phyloP scores from a whole-genome alignment of 1,140 invertebrate genomes.

The Saccostrea echinata region DNA sequence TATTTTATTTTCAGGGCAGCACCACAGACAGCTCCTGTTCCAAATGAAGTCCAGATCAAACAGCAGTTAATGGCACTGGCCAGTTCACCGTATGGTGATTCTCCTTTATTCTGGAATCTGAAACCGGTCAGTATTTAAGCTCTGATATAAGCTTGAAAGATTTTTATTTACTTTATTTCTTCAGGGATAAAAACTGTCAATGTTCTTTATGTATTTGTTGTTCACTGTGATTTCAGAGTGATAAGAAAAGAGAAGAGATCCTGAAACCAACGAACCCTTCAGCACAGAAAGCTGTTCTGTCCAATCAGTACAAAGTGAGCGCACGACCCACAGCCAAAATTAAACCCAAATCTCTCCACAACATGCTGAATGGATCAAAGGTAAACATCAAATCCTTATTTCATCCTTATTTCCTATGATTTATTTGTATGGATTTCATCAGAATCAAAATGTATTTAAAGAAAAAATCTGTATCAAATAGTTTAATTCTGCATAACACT shows the following conservation, averaged over 20 bases:
- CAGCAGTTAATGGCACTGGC: slow-evolving; percentile 87
- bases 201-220: slow-evolving; percentile 9
- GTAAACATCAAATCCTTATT: slow-evolving; percentile 54
- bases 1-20: slow-evolving; percentile 58
- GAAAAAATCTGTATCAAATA: neutral
- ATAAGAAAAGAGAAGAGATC: slow-evolving; percentile 85
- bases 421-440: neutral
- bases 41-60: slow-evolving; percentile 72
- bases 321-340: slow-evolving; percentile 83
- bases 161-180: neutral
- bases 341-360: slow-evolving; percentile 81
- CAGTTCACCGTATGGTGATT: slow-evolving; percentile 89
- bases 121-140: slow-evolving; percentile 81
- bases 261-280: slow-evolving; percentile 87
- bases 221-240: slow-evolving; percentile 61
- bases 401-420: neutral
- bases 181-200: too few species aligned
- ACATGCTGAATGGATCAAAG: slow-evolving; percentile 73
- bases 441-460: neutral
- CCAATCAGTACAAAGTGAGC: slow-evolving; percentile 85
- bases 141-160: neutral
- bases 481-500: neutral
- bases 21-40: slow-evolving; percentile 63
- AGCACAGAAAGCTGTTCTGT: slow-evolving; percentile 84
- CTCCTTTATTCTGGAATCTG: slow-evolving; percentile 87